Evolutionary conservation across 1,140 invertebrate genomes (phyloP).

Genomic region (Tetramorium parvispinum): DNA sequence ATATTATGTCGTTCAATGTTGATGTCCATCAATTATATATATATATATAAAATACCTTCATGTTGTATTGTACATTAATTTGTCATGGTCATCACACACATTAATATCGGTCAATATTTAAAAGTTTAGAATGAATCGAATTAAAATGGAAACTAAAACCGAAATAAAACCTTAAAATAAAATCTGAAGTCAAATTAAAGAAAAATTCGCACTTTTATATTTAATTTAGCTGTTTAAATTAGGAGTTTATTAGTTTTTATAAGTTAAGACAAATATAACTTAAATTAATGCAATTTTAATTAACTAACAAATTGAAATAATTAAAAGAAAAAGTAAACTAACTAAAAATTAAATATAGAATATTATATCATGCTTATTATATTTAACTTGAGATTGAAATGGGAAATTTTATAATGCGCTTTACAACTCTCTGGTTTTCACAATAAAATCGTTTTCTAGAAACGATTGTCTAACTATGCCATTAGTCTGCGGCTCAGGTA

Average conservation of each 20-base stretch:
- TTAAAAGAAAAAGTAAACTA: background rate
- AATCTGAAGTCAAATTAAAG: background rate
- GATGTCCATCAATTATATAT: no score
- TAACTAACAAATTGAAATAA: background rate
- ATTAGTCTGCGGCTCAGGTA: constrained; percentile 37
- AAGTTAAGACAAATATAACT: background rate
- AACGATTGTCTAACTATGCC: background rate
- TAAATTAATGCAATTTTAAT: background rate
- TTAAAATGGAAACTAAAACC: background rate
- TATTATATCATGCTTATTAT: background rate
- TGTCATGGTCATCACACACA: background rate
- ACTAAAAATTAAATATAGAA: background rate
- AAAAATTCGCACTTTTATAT: background rate
- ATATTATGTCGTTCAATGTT: no score
- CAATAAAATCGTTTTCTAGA: constrained; percentile 11
- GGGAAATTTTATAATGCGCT: background rate
- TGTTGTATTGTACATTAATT: background rate
- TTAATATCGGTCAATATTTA: background rate
- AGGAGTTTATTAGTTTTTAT: background rate
- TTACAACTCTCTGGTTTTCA: background rate
- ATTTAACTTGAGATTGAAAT: background rate
- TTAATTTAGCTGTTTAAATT: background rate
- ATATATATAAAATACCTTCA: background rate
- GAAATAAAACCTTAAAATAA: background rate
- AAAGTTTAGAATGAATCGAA: background rate